These are phyloP conservation scores for Campylorhamphus procurvoides DNA, from an alignment of 2,113 vertebrate genomes.

Conservation along the genomic window DNA sequence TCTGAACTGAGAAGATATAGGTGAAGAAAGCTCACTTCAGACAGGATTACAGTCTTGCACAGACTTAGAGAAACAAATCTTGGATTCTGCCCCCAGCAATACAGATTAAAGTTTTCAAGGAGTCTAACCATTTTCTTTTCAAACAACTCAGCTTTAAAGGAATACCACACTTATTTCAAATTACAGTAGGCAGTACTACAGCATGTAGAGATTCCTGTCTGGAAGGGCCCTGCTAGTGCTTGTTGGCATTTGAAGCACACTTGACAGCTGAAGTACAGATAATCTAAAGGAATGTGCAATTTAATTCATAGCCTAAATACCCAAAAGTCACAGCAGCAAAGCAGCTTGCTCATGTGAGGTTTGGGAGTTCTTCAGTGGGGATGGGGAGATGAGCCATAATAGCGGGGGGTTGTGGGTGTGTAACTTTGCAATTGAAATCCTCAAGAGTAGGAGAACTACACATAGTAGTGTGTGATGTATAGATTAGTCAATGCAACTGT, in stretches of 20 bases:
- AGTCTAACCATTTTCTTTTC: not conserved
- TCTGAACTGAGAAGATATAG: not conserved
- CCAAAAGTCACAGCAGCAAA: not conserved
- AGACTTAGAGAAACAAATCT: not conserved
- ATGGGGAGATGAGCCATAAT: not conserved
- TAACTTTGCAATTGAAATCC: not conserved
- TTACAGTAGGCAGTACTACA: not conserved
- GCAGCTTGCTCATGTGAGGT: not conserved
- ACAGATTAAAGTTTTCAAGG: not conserved
- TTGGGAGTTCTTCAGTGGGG: not conserved
- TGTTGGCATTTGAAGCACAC: not conserved
- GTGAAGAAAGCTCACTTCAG: not conserved
- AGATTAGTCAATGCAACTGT: not conserved
- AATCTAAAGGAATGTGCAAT: not conserved
- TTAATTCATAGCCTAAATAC: not conserved
- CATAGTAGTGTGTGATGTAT: not conserved
- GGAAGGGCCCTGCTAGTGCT: not conserved
- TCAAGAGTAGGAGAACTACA: not conserved
- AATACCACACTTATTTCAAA: not conserved
- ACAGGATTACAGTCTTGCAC: not conserved
- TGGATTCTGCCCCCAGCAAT: not conserved
- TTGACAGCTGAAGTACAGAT: not conserved
- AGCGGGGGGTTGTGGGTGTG: fast-evolving
- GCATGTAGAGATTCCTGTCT: not conserved
- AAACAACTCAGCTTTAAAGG: not conserved